Evolutionary conservation across 1,140 invertebrate species (phyloP), one percentile per base, ranked within the genome.

Genomic region (Aphelenchoides fujianensis): DNA sequence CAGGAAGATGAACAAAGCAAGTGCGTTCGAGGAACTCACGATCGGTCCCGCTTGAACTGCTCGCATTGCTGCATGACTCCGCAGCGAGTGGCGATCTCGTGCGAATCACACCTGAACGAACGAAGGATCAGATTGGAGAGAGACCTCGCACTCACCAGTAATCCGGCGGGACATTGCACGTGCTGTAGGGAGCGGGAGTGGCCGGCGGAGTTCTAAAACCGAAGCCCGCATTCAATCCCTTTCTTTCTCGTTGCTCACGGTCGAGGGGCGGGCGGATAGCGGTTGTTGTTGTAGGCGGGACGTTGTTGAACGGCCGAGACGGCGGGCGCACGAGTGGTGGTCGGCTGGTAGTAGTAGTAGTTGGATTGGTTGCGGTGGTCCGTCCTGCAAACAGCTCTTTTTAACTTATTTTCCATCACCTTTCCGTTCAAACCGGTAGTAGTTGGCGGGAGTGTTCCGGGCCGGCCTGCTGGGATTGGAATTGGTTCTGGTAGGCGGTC

Each of bases 61-160:
- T 81, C 81, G 53, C 82, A 83, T 61, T 83, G 82, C 30, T 74
- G 34, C 35, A 70, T 48, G 3, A 84, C 82, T 53, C 76, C 75
- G 67, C 82, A 83, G n/a, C 75, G 68, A 61, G 77, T 73, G 19
- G 82, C 82, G 12, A 77, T 57, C 66, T 83, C 81, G 27, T 70
- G 55, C 68, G 69, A 74, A 67, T 83, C 82, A 64, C 82, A 84
- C 81, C 78, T 74, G 37, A 54, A 78, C 12, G 27, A 23, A 48
- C 28, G 19, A 27, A 3, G 31, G 34, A n/a, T 27, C 7, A 34
- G 28, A 2, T 70, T 68, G 12, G 30, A 70, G 1, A 67, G 16
- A 30, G 1, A 19, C 2, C 36, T 28, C 52, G n/a, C n/a, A n/a
- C n/a, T 35, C 61, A 79, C 79, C 80, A 81, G 61, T 82, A 77